These are phyloP conservation scores for Sarcophaga variegata DNA, from an alignment of 2,888 invertebrate genomes.

Conservation along the genomic window DNA sequence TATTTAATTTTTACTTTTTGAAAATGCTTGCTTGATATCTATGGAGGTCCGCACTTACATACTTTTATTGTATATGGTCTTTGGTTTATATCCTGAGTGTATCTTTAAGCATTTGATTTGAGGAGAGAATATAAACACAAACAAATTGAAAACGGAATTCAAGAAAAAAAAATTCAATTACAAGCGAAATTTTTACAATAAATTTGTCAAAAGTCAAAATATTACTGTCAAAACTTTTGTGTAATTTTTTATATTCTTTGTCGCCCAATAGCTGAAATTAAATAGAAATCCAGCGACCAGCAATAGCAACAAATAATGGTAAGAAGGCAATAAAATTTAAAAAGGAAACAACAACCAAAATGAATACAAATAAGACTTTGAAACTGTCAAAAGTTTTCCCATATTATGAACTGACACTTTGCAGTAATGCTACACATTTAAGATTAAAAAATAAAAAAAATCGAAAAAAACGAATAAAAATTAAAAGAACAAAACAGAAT, in stretches of 20 bases:
- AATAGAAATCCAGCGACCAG: slow-evolving; percentile 4
- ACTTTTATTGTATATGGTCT: neutral
- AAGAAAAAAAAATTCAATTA: slow-evolving; percentile 52
- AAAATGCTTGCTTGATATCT: too few relatives aligned
- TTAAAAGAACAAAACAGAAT: neutral
- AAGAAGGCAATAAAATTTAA: slow-evolving; percentile 7
- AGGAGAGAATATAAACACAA: neutral
- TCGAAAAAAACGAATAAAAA: slow-evolving; percentile 4
- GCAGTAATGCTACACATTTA: slow-evolving; percentile 48
- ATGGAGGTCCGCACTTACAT: too few relatives aligned
- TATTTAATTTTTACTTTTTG: too few relatives aligned
- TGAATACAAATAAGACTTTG: slow-evolving; percentile 57
- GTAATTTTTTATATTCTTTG: slow-evolving; percentile 16
- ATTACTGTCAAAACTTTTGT: slow-evolving; percentile 65
- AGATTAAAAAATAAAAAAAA: slow-evolving; percentile 31
- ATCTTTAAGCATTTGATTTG: neutral
- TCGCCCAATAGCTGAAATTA: slow-evolving; percentile 38
- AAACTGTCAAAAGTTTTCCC: slow-evolving; percentile 64
- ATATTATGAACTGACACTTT: slow-evolving; percentile 60
- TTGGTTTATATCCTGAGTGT: too few relatives aligned
- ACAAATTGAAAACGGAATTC: slow-evolving; percentile 10
- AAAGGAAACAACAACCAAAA: slow-evolving; percentile 23
- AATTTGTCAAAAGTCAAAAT: slow-evolving; percentile 67
- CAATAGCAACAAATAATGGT: neutral
- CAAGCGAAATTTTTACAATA: slow-evolving; percentile 60